These are phyloP conservation scores for Metellina segmentata DNA, from an alignment of 2,888 invertebrate species.

Conservation along the genomic window DNA sequence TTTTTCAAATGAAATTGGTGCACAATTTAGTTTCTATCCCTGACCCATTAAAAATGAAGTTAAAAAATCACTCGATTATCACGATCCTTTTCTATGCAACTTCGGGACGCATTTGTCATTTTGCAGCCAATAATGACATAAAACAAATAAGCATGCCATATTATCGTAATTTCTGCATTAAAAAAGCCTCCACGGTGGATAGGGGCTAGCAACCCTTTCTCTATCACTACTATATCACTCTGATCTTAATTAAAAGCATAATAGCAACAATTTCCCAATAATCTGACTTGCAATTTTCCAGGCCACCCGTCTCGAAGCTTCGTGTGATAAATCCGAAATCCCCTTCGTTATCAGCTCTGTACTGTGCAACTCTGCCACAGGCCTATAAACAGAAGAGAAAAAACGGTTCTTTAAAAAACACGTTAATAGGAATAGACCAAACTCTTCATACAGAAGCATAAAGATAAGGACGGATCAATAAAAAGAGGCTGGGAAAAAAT, in stretches of 20 bases:
- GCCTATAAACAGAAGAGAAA: background rate
- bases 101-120: background rate
- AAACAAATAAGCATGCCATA: background rate
- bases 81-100: background rate
- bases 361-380: slow-evolving; percentile 21
- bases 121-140: background rate
- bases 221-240: background rate
- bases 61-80: too few species aligned
- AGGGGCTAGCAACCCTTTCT: too few species aligned
- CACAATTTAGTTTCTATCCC: too few species aligned
- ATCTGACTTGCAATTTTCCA: background rate
- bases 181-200: too few species aligned
- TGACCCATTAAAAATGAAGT: too few species aligned
- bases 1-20: too few species aligned
- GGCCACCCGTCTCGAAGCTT: background rate
- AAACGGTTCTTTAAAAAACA: slow-evolving; percentile 1
- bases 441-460: slow-evolving; percentile 6
- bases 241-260: slow-evolving; percentile 54
- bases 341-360: slow-evolving; percentile 16
- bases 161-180: background rate
- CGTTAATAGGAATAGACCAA: slow-evolving; percentile 19
- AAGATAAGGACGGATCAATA: slow-evolving; percentile 52
- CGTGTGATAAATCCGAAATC: background rate
- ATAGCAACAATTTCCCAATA: slow-evolving; percentile 11
- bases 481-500: slow-evolving; percentile 39